A percentile compares a stretch with the other conserved stretches of the same genome.
These are phyloP conservation scores for Poliocrania exsul DNA, from an alignment of 2,797 vertebrate species.

Conservation along the genomic window DNA sequence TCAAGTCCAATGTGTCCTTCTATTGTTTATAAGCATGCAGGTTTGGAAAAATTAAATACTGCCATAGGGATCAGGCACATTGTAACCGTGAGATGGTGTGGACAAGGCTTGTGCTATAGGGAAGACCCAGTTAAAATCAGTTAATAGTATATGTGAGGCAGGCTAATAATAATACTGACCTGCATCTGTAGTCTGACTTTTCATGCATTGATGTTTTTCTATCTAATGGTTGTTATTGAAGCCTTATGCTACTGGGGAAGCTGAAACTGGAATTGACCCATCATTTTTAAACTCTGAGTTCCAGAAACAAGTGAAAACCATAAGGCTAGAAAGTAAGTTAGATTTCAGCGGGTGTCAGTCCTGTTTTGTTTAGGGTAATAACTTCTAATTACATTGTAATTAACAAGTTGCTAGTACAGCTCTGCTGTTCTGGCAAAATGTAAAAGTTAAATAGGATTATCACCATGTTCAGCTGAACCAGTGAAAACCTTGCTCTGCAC, in stretches of 20 bases:
- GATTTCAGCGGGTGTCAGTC: neutral
- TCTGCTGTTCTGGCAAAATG: neutral
- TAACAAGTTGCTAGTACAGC: neutral
- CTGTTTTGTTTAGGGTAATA: neutral
- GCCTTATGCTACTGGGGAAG: neutral
- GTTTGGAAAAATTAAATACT: neutral
- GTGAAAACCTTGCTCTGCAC: neutral
- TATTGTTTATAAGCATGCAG: neutral
- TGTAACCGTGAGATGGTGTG: fast-evolving
- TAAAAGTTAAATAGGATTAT: neutral
- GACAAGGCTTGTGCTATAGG: neutral
- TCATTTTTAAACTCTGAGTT: neutral
- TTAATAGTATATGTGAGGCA: neutral
- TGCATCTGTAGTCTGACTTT: neutral
- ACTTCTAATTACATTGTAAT: neutral
- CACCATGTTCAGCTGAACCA: neutral
- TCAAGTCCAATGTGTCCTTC: neutral
- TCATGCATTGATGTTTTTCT: neutral
- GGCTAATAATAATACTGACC: neutral
- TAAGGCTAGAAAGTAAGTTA: neutral
- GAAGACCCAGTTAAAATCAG: neutral
- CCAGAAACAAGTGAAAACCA: neutral
- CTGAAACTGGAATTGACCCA: neutral
- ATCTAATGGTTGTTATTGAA: neutral
- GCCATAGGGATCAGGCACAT: neutral